These are phyloP conservation scores for Labeo rohita DNA, from an alignment of 2,113 vertebrate genomes.

Conservation along the genomic window DNA sequence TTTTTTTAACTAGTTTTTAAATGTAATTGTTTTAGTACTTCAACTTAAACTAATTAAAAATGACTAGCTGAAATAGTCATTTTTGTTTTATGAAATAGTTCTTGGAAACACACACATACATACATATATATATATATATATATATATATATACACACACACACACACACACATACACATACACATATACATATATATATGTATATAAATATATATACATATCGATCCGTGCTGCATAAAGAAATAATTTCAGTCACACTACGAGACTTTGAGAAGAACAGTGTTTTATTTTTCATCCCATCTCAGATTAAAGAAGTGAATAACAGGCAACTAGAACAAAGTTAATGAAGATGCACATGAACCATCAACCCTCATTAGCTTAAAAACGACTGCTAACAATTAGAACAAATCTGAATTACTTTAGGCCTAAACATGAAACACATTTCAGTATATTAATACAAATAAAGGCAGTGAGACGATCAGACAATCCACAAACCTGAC, in stretches of 20 bases:
- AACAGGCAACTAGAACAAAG: constrained; percentile 5
- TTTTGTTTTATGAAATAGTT: too few relatives aligned
- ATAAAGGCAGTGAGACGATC: background rate
- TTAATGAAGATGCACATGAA: background rate
- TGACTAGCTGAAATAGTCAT: too few relatives aligned
- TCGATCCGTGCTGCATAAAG: too few relatives aligned
- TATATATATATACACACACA: too few relatives aligned
- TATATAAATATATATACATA: too few relatives aligned
- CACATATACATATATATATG: too few relatives aligned
- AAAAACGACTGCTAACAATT: background rate
- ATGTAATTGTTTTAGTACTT: too few relatives aligned
- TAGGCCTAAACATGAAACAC: background rate
- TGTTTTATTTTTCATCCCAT: constrained; percentile 43
- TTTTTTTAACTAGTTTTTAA: too few relatives aligned
- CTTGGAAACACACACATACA: too few relatives aligned
- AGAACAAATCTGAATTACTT: background rate
- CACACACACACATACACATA: too few relatives aligned
- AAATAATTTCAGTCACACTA: background rate
- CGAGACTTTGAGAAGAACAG: constrained; percentile 36
- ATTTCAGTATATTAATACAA: constrained; percentile 1
- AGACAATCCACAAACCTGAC: constrained; percentile 5
- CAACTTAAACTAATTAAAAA: too few relatives aligned
- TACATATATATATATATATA: too few relatives aligned
- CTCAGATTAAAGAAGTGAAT: constrained; percentile 29
- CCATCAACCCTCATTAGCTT: background rate